Conservation (phyloP, 2,797 vertebrate genomes). For the Crocodylus rhombifer region DNA sequence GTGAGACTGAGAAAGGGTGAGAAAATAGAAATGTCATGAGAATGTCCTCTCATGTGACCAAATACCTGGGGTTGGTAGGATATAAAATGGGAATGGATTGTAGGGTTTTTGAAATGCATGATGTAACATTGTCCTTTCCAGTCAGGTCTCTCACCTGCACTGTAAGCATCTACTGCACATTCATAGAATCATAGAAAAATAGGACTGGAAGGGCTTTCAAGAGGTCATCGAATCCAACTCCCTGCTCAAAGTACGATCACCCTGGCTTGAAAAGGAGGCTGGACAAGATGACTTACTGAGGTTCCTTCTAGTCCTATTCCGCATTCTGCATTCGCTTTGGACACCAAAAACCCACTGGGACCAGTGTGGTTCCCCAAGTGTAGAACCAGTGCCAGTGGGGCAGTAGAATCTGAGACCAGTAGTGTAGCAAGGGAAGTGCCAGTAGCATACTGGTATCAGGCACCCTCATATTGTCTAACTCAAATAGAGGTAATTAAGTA, state of each 20-base stretch:
- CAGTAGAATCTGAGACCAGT: accelerated
- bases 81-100: background rate
- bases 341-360: background rate
- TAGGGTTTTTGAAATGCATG: background rate
- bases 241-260: too few species aligned
- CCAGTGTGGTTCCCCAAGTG: background rate
- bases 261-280: too few species aligned
- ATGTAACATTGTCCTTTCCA: background rate
- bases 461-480: too few species aligned
- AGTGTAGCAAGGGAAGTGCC: too few species aligned
- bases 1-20: background rate
- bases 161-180: background rate
- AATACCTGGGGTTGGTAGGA: background rate
- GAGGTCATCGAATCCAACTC: too few species aligned
- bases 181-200: too few species aligned
- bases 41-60: background rate
- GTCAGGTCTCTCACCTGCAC: background rate
- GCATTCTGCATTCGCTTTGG: background rate
- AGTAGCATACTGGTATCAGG: too few species aligned
- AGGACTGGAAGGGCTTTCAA: too few species aligned
- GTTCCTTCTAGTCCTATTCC: too few species aligned
- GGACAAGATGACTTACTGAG: too few species aligned
- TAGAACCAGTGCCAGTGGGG: background rate
- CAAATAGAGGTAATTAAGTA: too few species aligned
- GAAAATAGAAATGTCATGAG: background rate